Evolutionary conservation across 2,113 vertebrate species (phyloP).

Genomic region (Sylvicapra grimmia): DNA sequence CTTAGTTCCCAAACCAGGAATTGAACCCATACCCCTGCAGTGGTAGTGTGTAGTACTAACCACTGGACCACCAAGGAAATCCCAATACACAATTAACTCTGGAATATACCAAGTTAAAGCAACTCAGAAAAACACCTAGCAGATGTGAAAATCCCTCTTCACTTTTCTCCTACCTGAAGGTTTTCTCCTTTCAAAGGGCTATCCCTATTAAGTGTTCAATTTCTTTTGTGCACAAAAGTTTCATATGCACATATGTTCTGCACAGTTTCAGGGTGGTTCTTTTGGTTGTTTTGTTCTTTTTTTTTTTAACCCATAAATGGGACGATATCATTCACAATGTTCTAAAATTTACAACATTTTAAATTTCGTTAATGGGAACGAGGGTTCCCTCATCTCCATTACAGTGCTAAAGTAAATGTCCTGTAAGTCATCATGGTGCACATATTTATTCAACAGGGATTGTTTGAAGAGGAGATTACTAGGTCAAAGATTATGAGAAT

Average conservation of each 20-base stretch:
- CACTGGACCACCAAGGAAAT: neutral
- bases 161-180: neutral
- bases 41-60: neutral
- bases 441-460: neutral
- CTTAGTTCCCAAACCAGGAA: neutral
- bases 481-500: neutral
- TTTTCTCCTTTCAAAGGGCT: neutral
- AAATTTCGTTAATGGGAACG: neutral
- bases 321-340: neutral
- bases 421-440: neutral
- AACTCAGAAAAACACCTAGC: neutral
- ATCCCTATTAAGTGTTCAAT: fast-evolving
- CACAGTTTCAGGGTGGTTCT: neutral
- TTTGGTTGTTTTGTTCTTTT: neutral
- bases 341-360: neutral
- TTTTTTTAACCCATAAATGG: neutral
- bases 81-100: neutral
- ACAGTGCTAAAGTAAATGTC: neutral
- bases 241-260: neutral
- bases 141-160: neutral
- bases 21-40: neutral
- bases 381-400: neutral
- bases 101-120: neutral
- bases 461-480: neutral
- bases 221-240: neutral